A percentile compares a stretch with the other conserved stretches of the same genome.
Evolutionary conservation across 2,797 vertebrate species (phyloP).

Genomic region (Melanotaenia nigrans): DNA sequence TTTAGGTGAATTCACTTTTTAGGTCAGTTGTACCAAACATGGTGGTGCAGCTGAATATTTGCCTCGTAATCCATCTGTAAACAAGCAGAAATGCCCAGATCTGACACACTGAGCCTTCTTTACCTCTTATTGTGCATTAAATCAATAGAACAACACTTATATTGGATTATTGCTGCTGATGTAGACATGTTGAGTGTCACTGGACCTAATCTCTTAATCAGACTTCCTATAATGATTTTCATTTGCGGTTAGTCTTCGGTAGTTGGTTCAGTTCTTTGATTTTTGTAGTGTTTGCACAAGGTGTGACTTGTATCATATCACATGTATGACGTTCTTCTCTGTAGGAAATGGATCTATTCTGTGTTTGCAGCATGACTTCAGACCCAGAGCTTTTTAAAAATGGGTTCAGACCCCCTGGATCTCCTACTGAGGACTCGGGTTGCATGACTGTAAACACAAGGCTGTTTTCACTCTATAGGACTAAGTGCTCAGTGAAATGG

Average conservation of each 20-base stretch:
- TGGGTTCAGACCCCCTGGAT: background rate
- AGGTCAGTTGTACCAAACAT: background rate
- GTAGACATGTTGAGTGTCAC: background rate
- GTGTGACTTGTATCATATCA: background rate
- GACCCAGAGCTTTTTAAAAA: background rate
- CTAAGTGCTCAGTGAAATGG: slow-evolving; percentile 34
- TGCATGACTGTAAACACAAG: slow-evolving; percentile 1
- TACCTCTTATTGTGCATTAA: background rate
- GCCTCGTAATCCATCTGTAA: background rate
- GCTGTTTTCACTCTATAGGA: background rate
- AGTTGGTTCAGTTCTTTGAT: background rate
- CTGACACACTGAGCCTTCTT: background rate
- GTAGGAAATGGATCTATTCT: background rate
- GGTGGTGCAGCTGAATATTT: background rate
- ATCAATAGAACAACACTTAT: background rate
- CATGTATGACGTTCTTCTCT: background rate
- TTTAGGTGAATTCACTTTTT: too few species aligned
- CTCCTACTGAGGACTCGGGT: background rate
- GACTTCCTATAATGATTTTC: background rate
- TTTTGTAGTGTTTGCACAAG: background rate
- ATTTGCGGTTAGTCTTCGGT: background rate
- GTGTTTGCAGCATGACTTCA: background rate
- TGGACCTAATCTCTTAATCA: background rate
- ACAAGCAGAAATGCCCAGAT: background rate
- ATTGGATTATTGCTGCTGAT: background rate